phyloP scores from a whole-genome alignment of 2,888 invertebrate genomes.

The Drosophila subsilvestris region DNA sequence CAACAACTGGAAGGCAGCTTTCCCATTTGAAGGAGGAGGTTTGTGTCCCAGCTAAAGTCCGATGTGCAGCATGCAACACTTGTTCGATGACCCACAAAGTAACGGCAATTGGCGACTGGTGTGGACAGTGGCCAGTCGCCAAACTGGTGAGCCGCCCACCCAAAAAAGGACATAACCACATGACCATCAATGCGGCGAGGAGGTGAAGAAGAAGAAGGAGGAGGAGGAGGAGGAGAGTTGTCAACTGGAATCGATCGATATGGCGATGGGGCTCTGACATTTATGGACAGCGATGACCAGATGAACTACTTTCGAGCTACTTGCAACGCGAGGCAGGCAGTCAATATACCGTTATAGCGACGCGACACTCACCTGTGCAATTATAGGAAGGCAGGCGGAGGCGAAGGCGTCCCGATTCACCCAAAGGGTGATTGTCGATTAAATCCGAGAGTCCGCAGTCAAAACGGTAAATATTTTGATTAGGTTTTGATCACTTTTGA shows the following conservation, averaged over 20 bases:
- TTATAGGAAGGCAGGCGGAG: neutral
- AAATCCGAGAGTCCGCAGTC: neutral
- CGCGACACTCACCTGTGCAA: slow-evolving; percentile 62
- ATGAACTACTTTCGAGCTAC: slow-evolving; percentile 69
- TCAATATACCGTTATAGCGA: slow-evolving; percentile 56
- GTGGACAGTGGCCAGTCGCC: slow-evolving; percentile 23
- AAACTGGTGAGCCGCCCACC: slow-evolving; percentile 22
- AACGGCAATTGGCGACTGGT: slow-evolving; percentile 42
- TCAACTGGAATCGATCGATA: slow-evolving; percentile 47
- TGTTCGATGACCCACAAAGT: slow-evolving; percentile 41
- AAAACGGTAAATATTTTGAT: slow-evolving; percentile 52
- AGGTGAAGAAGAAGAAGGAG: neutral
- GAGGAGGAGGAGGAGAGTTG: slow-evolving; percentile 23
- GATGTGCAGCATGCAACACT: slow-evolving; percentile 40
- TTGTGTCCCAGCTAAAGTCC: slow-evolving; percentile 49
- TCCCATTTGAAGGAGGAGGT: slow-evolving; percentile 24
- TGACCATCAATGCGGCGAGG: slow-evolving; percentile 15
- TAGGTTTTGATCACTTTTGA: slow-evolving; percentile 38
- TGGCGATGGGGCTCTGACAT: slow-evolving; percentile 35
- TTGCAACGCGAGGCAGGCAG: slow-evolving; percentile 6
- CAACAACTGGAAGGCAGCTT: neutral
- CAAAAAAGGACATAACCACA: slow-evolving; percentile 68
- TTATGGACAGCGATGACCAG: slow-evolving; percentile 72
- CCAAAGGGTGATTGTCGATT: neutral
- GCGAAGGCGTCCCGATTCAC: neutral